Evolutionary conservation across 2,113 vertebrate genomes (phyloP), one percentile per base, ranked within the genome.

Genomic region (Microtus pennsylvanicus): DNA sequence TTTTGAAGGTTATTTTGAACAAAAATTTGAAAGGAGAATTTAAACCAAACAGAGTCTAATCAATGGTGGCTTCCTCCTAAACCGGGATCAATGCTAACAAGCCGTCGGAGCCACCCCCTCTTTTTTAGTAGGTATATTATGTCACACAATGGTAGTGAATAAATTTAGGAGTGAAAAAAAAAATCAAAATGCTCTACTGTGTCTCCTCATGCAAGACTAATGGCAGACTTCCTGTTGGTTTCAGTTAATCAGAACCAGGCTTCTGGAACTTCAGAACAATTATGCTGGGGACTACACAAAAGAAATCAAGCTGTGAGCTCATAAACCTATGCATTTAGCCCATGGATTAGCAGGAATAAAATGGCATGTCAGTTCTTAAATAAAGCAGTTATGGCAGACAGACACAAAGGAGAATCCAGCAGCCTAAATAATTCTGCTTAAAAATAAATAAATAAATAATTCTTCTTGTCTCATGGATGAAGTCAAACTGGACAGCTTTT

Each of bases 221-320:
- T 82, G 28, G 33, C 70, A 88, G 75, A 91, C 61, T 90, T 94
- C 50, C 52, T 38, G 38, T 28, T 93, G 78, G 69, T 93, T 96
- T 95, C n/a, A 89, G 30, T 82, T 89, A 80, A 95, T 96, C 55
- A 87, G 33, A 96, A 92, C 38, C 50, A 16, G 85, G 50, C 72
- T 88, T 95, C 55, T 92, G 87, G 93, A 65, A 80, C 83, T 95
- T 94, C 13, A 30, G 80, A 85, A 93, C 90, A 96, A 77, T 90
- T 93, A 69, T 90, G 7, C 52, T 94, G 77, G 17, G 11, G 58
- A 82, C 22, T 82, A 87, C 35, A 89, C 13, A 77, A 95, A 95
- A 81, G n/a, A 89, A 77, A 21, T 50, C 63, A 92, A 89, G 14
- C 63, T 89, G 52, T 86, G 76, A 92, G 90, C 82, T 11, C 38